Evolutionary conservation across 2,797 vertebrate genomes (phyloP).

Genomic region (Toxotes lorentzi): DNA sequence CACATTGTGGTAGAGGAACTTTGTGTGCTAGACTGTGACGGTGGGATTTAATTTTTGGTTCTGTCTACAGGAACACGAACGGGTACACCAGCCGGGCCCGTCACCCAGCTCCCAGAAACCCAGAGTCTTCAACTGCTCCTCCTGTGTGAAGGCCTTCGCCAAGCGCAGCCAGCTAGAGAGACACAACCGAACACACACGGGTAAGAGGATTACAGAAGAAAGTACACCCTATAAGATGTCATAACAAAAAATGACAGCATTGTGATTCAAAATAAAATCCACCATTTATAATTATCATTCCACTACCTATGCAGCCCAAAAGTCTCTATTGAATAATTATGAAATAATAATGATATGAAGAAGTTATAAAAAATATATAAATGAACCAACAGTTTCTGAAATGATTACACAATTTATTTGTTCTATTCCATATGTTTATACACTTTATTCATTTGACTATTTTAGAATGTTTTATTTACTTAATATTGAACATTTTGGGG

Average conservation of each 20-base stretch:
- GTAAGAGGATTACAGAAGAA: conserved; percentile 72
- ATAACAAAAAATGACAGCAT: neutral
- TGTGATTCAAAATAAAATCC: neutral
- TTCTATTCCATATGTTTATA: too few species aligned
- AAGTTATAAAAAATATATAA: neutral
- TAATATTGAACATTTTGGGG: neutral
- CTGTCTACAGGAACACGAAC: conserved; percentile 91
- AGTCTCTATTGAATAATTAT: neutral
- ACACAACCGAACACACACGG: conserved; percentile 97
- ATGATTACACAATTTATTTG: too few species aligned
- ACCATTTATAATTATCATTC: neutral
- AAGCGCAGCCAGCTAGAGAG: conserved; percentile 98
- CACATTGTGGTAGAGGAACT: neutral
- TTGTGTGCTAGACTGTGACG: conserved; percentile 2
- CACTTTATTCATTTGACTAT: neutral
- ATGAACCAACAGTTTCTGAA: neutral
- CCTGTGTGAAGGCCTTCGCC: conserved; percentile 95
- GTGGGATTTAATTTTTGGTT: neutral
- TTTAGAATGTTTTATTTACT: neutral
- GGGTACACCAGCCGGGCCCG: conserved; percentile 94
- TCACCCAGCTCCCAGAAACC: conserved; percentile 96
- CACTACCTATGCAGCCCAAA: neutral
- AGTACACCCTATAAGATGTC: neutral
- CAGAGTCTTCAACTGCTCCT: conserved; percentile 92
- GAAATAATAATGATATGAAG: neutral